Evolutionary conservation across 1,140 invertebrate species (phyloP).

Genomic region (Acromyrmex heyeri): DNA sequence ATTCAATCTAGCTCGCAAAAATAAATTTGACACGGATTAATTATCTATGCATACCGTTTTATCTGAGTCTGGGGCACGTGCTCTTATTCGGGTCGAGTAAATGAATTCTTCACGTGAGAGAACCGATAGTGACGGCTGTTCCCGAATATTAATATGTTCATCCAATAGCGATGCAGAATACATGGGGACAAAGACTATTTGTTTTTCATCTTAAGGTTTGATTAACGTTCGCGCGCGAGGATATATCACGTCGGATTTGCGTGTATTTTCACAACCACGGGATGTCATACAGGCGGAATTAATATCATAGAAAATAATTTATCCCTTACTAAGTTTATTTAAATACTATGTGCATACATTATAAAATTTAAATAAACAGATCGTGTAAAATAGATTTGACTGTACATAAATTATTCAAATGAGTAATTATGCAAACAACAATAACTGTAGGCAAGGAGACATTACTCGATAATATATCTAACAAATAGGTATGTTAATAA

Average conservation of each 20-base stretch:
- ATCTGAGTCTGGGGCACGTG: slow-evolving; percentile 46
- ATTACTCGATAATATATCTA: not conserved
- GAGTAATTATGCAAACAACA: slow-evolving; percentile 29
- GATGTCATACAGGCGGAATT: slow-evolving; percentile 11
- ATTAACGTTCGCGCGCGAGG: slow-evolving; percentile 20
- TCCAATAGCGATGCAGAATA: slow-evolving; percentile 40
- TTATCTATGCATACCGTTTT: slow-evolving; percentile 48
- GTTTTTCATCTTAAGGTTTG: slow-evolving; percentile 62
- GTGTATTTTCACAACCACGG: slow-evolving; percentile 14
- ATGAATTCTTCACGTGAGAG: slow-evolving; percentile 54
- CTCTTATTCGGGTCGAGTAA: slow-evolving; percentile 57
- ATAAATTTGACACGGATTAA: slow-evolving; percentile 51
- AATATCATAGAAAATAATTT: slow-evolving; percentile 11
- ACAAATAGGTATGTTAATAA: not conserved
- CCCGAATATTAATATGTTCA: slow-evolving; percentile 43
- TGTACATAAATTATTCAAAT: not conserved
- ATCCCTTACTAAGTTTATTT: not conserved
- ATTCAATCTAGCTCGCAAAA: slow-evolving; percentile 29
- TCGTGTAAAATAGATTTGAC: not conserved
- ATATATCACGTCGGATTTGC: slow-evolving; percentile 48
- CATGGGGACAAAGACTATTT: slow-evolving; percentile 55
- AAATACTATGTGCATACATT: not conserved
- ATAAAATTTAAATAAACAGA: slow-evolving; percentile 16
- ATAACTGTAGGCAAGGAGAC: not conserved
- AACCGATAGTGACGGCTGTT: slow-evolving; percentile 7